Base-by-base conservation (phyloP, 64 coral and sea anemone species). In the Montipora efflorescens region DNA sequence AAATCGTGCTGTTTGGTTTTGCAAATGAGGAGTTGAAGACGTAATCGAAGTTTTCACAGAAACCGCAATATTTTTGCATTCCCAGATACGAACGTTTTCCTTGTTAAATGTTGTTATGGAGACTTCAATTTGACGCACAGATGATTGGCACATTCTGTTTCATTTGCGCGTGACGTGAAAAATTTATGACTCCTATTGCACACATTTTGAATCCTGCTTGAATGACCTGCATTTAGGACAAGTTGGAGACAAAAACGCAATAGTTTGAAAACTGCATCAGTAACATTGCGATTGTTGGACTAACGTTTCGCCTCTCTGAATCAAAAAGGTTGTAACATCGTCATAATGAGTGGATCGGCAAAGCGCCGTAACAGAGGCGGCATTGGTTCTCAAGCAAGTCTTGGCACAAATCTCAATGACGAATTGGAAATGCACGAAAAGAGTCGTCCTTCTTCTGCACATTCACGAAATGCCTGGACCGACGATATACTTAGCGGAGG, bases 381-480 rank as follows among this genome's bases (percentile, higher is more conserved):
- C 62, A 15, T 86, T 19, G 98, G 95, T 16, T 99, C 98, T 74
- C 98, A 99, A 89, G 90, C 90, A 21, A 99, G 98, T 80, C 98
- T 99, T 76, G 98, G 98, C 47, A 62, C 85, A 67, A 93, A 87
- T 61, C 89, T 93, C 85, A 96, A 96, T 81, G 96, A 96, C 75
- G 98, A 99, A 47, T 74, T 96, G 53, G 95, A 93, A 87, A 95
- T 99, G 95, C 79, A 89, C 12, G 89, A 94, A 85, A 82, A 95
- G 21, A 88, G 78, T 59, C 81, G 97, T 57, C 97, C 97, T 2
- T 86, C 92, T 10, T 99, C 97, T 78, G 88, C 97, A 18, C 89
- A 96, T 59, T 99, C 98, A 67, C 67, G 98, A 53, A 95, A 86
- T 76, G 98, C 98, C 85, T 99, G 98, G 98, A 92, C 98, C 11